These are phyloP conservation scores for Actias luna DNA, from an alignment of 2,888 invertebrate genomes.

Conservation along the genomic window DNA sequence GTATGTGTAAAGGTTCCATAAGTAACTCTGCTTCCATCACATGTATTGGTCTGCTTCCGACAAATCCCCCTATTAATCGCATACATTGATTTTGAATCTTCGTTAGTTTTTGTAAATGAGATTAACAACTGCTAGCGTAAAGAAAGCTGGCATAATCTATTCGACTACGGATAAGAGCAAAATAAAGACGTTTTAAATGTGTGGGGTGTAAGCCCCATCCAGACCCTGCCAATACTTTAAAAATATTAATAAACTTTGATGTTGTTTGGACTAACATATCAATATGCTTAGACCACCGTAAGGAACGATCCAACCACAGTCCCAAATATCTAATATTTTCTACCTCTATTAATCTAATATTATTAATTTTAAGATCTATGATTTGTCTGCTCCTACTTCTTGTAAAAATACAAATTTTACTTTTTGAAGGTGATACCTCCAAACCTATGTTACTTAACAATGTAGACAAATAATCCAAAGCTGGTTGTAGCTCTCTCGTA, in stretches of 20 bases:
- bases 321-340: constrained; percentile 7
- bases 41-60: constrained; percentile 8
- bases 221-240: constrained; percentile 31
- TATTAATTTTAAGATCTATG: neutral
- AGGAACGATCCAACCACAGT: neutral
- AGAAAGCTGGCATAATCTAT: constrained; percentile 29
- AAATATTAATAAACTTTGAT: constrained; percentile 21
- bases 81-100: constrained; percentile 25
- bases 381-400: neutral
- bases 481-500: neutral
- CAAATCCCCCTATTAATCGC: constrained; percentile 1
- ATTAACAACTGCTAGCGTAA: constrained; percentile 21
- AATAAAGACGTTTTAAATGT: constrained; percentile 30
- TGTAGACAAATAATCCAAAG: neutral
- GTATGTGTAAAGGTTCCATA: neutral
- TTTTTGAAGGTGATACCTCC: neutral
- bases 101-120: constrained; percentile 25
- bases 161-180: constrained; percentile 29
- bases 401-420: constrained; percentile 12
- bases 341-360: neutral
- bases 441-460: neutral
- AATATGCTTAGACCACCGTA: constrained; percentile 1
- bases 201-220: constrained; percentile 34
- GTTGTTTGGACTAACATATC: neutral
- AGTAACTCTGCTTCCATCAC: constrained; percentile 5